These are phyloP conservation scores for Lagenorhynchus albirostris DNA, from an alignment of 2,113 vertebrate genomes.

Conservation along the genomic window DNA sequence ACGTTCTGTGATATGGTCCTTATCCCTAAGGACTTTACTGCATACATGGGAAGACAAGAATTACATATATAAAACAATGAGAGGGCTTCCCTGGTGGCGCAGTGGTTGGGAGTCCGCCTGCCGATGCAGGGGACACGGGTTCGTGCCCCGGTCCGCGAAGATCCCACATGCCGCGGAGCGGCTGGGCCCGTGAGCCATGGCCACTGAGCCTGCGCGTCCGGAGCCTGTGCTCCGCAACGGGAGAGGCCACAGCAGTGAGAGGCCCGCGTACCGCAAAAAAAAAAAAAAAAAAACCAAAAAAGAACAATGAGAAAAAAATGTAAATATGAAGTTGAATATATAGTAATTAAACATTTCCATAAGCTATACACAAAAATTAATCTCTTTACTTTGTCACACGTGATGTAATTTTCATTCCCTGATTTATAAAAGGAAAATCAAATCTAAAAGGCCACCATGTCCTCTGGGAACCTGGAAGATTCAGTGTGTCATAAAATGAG, in stretches of 20 bases:
- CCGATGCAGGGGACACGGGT: no score
- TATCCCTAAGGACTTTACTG: neutral
- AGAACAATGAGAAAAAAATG: neutral
- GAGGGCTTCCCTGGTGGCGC: no score
- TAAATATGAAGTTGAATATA: conserved; percentile 14
- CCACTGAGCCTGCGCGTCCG: no score
- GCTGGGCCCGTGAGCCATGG: no score
- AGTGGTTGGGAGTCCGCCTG: no score
- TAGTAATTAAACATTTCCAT: conserved; percentile 21
- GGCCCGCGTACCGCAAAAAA: no score
- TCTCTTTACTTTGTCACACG: neutral
- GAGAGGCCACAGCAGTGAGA: no score
- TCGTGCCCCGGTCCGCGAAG: no score
- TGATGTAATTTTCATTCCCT: neutral
- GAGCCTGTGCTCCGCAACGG: no score
- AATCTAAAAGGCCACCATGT: conserved; percentile 7
- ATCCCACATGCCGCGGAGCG: no score
- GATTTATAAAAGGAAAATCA: conserved; percentile 41
- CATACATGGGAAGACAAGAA: neutral
- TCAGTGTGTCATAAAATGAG: conserved; percentile 48
- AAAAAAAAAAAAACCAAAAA: no score
- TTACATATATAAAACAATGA: neutral
- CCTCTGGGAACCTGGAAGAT: conserved; percentile 19
- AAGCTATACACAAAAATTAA: neutral
- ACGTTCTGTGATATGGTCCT: neutral